Evolutionary conservation across 1,140 invertebrate genomes (phyloP).

Genomic region (Drosophila aff.): DNA sequence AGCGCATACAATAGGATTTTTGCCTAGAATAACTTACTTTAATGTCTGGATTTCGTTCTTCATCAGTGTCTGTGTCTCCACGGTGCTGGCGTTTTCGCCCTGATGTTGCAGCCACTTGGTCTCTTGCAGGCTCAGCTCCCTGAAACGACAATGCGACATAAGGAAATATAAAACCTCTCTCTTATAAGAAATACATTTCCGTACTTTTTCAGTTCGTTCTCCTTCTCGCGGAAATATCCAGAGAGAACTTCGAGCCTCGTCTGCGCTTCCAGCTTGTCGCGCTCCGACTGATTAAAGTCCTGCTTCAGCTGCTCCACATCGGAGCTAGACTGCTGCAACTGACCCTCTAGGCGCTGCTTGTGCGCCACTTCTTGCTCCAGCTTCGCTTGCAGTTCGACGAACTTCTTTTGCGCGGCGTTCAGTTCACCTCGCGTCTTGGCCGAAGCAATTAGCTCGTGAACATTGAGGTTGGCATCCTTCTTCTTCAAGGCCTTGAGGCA

Average conservation of each 20-base stretch:
- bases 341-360: conserved; percentile 62
- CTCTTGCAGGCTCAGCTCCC: conserved; percentile 92
- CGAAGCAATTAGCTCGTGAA: conserved; percentile 84
- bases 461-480: conserved; percentile 83
- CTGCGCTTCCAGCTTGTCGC: conserved; percentile 92
- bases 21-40: conserved; percentile 87
- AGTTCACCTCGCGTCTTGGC: conserved; percentile 86
- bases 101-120: conserved; percentile 93
- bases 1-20: not conserved
- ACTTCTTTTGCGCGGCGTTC: conserved; percentile 85
- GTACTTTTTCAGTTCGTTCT: conserved; percentile 93
- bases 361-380: conserved; percentile 84
- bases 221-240: conserved; percentile 95
- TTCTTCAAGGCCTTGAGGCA: conserved; percentile 85
- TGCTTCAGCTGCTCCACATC: conserved; percentile 86
- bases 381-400: conserved; percentile 76
- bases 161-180: not conserved
- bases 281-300: conserved; percentile 90
- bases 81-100: conserved; percentile 91
- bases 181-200: conserved; percentile 20
- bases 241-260: conserved; percentile 93
- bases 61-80: conserved; percentile 91
- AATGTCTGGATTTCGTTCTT: conserved; percentile 93
- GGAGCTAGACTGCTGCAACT: conserved; percentile 59
- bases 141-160: conserved; percentile 72